A percentile compares a stretch with the other conserved stretches of the same genome.
These are phyloP conservation scores for Didymodactylos carnosus DNA, from an alignment of 2,888 invertebrate species.

Conservation along the genomic window DNA sequence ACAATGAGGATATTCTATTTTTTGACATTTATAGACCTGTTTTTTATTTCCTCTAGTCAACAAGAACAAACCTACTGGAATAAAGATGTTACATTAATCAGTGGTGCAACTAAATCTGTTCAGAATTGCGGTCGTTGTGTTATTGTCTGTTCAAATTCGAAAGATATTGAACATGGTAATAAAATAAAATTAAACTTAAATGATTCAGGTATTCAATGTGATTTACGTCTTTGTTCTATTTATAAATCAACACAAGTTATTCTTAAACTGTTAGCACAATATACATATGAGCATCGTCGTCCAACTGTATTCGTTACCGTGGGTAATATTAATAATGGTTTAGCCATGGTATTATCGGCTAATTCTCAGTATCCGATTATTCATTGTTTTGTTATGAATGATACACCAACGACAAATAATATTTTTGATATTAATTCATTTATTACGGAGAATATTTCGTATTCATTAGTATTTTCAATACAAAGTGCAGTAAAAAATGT, in stretches of 20 bases:
- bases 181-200: background rate
- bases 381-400: constrained; percentile 73
- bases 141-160: background rate
- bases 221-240: background rate
- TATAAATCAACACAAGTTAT: background rate
- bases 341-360: constrained; percentile 82
- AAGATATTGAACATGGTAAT: background rate
- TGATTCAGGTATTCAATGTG: background rate
- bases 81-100: too few relatives aligned
- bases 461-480: background rate
- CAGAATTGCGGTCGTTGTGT: background rate
- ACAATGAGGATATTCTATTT: too few relatives aligned
- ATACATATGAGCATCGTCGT: background rate
- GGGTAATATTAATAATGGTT: constrained; percentile 85
- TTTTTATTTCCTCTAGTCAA: too few relatives aligned
- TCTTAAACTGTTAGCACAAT: background rate
- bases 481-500: background rate
- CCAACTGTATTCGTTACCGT: constrained; percentile 79
- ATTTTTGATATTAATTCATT: background rate
- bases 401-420: background rate
- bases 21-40: too few relatives aligned
- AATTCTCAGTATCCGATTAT: constrained; percentile 82
- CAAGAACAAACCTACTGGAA: too few relatives aligned
- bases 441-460: background rate
- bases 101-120: too few relatives aligned